Percentiles rank a stretch among this genome's conserved stretches.
Conservation (phyloP, 2,113 vertebrate genomes). For the Calyptommatus sinebrachiatus region DNA sequence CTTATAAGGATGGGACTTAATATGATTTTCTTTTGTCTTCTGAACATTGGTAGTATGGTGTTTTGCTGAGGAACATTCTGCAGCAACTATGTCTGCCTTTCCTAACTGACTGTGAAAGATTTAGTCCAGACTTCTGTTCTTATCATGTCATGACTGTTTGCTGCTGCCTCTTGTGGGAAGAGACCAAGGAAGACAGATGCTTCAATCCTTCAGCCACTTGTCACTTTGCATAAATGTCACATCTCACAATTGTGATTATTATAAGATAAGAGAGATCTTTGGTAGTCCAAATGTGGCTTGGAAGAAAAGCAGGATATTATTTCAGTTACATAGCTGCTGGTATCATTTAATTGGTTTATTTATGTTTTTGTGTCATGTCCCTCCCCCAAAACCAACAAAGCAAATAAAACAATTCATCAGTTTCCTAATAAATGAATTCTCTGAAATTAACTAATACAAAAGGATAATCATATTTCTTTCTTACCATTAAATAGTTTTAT, state of each 20-base stretch:
- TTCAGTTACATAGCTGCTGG: not conserved
- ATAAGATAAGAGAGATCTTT: slow-evolving; percentile 7
- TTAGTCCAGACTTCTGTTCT: slow-evolving; percentile 66
- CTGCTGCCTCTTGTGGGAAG: slow-evolving; percentile 23
- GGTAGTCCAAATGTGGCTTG: not conserved
- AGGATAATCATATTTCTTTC: not conserved
- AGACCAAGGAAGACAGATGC: slow-evolving; percentile 52
- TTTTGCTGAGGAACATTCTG: slow-evolving; percentile 16
- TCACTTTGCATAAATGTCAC: slow-evolving; percentile 60
- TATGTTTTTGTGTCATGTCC: not conserved
- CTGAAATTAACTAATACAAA: not conserved
- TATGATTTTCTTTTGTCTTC: not conserved
- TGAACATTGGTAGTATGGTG: not conserved
- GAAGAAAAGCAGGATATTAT: not conserved
- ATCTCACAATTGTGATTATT: slow-evolving; percentile 26
- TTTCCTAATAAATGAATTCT: not conserved
- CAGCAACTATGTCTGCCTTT: slow-evolving; percentile 31
- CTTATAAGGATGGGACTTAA: not conserved
- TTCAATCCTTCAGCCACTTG: slow-evolving; percentile 47
- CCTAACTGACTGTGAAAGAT: slow-evolving; percentile 71
- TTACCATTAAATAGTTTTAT: not conserved
- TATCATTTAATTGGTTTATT: not conserved
- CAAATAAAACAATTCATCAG: not conserved
- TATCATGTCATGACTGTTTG: slow-evolving; percentile 55
- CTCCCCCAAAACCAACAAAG: not conserved